Evolutionary conservation across 1,140 invertebrate genomes (phyloP).

Genomic region (Zaprionus nigranus): DNA sequence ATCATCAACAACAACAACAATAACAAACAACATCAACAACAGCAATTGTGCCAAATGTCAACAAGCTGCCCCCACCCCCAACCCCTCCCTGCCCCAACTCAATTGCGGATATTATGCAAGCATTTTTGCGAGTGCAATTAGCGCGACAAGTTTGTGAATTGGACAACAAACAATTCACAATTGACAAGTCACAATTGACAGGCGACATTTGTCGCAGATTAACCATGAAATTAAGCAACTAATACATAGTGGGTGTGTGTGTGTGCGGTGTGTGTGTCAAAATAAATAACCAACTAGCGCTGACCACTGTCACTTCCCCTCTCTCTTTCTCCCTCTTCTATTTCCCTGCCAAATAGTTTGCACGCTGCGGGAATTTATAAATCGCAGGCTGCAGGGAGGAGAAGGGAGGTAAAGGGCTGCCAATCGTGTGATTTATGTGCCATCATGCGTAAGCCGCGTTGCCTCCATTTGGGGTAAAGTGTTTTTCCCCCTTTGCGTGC

Average conservation of each 20-base stretch:
- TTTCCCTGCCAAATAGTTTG: conserved; percentile 27
- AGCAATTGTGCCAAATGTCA: conserved; percentile 65
- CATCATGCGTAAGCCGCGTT: conserved; percentile 22
- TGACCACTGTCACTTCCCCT: conserved; percentile 5
- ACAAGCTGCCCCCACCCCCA: conserved; percentile 19
- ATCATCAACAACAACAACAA: conserved; percentile 20
- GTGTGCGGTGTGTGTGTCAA: conserved; percentile 57
- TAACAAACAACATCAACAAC: conserved; percentile 25
- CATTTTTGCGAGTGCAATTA: conserved; percentile 70
- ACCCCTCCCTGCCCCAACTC: no score
- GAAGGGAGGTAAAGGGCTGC: background rate
- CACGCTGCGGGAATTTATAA: conserved; percentile 1
- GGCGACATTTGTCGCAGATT: conserved; percentile 71
- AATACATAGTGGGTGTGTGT: no score
- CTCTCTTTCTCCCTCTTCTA: background rate
- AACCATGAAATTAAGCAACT: conserved; percentile 68
- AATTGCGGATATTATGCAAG: conserved; percentile 56
- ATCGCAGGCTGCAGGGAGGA: background rate
- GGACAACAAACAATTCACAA: conserved; percentile 7
- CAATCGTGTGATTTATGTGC: conserved; percentile 64
- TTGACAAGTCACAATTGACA: conserved; percentile 52
- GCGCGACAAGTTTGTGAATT: conserved; percentile 23
- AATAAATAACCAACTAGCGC: conserved; percentile 47
- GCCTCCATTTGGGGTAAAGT: background rate
- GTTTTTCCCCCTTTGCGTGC: background rate